A percentile compares a stretch with the other conserved stretches of the same genome.
Evolutionary conservation across 2,113 vertebrate species (phyloP).

Genomic region (Rostratula benghalensis): DNA sequence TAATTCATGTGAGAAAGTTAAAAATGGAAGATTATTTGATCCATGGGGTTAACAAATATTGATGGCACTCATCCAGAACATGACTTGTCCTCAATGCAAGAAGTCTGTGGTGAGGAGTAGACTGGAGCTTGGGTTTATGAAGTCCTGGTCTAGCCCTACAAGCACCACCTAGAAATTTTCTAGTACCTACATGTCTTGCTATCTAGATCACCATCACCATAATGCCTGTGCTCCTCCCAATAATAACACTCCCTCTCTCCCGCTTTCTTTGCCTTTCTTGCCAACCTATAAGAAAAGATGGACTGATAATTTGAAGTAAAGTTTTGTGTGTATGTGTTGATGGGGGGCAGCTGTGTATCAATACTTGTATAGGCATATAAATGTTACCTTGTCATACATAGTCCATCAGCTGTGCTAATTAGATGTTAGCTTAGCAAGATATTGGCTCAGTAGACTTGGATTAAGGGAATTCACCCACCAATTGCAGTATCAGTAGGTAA

Average conservation of each 20-base stretch:
- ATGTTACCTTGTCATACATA: not conserved
- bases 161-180: conserved; percentile 19
- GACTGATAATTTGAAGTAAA: not conserved
- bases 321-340: not conserved
- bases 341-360: not conserved
- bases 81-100: not conserved
- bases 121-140: not conserved
- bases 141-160: not conserved
- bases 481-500: not conserved
- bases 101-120: not conserved
- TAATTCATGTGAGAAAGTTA: not conserved
- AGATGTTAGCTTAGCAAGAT: not conserved
- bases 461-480: not conserved
- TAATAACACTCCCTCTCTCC: not conserved
- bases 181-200: conserved; percentile 23
- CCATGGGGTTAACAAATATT: not conserved
- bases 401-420: not conserved
- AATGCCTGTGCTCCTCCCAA: not conserved
- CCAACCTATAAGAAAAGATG: not conserved
- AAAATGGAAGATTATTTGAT: not conserved
- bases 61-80: not conserved
- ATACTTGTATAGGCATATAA: not conserved
- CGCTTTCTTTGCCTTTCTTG: not conserved
- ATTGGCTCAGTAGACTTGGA: not conserved
- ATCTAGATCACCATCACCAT: conserved; percentile 5